These are phyloP conservation scores for Labeo calbasu DNA, from an alignment of 2,797 vertebrate species.

Conservation along the genomic window DNA sequence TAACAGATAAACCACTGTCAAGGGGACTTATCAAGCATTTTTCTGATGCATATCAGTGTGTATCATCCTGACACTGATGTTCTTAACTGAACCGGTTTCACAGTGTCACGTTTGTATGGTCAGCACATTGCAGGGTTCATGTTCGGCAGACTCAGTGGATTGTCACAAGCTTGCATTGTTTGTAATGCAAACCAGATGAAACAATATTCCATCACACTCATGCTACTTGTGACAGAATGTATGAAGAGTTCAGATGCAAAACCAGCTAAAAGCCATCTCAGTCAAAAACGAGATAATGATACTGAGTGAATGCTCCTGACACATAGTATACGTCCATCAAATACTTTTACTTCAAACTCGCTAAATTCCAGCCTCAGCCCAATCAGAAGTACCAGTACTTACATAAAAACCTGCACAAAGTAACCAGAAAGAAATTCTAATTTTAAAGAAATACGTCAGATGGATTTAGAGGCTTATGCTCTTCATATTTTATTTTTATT, in stretches of 20 bases:
- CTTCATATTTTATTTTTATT: neutral
- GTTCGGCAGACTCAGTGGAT: constrained; percentile 37
- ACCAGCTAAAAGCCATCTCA: too few species aligned
- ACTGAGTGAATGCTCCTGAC: too few species aligned
- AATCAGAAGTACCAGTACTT: too few species aligned
- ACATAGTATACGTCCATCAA: too few species aligned
- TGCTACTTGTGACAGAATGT: neutral
- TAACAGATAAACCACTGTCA: neutral
- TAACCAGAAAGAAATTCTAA: too few species aligned
- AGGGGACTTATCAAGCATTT: neutral
- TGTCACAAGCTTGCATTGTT: constrained; percentile 28
- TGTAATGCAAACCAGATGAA: constrained; percentile 20
- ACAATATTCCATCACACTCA: constrained; percentile 14
- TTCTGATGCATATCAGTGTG: neutral
- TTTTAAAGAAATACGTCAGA: too few species aligned
- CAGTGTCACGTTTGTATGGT: constrained; percentile 20
- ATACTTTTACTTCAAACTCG: too few species aligned
- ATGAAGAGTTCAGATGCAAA: too few species aligned
- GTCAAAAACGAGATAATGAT: too few species aligned
- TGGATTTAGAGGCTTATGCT: too few species aligned
- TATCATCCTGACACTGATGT: neutral
- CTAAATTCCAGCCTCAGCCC: too few species aligned
- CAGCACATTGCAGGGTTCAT: constrained; percentile 32
- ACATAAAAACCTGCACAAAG: too few species aligned
- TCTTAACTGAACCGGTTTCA: neutral